These are phyloP conservation scores for Sebastes itinus DNA, from an alignment of 2,797 vertebrate genomes.

Conservation along the genomic window DNA sequence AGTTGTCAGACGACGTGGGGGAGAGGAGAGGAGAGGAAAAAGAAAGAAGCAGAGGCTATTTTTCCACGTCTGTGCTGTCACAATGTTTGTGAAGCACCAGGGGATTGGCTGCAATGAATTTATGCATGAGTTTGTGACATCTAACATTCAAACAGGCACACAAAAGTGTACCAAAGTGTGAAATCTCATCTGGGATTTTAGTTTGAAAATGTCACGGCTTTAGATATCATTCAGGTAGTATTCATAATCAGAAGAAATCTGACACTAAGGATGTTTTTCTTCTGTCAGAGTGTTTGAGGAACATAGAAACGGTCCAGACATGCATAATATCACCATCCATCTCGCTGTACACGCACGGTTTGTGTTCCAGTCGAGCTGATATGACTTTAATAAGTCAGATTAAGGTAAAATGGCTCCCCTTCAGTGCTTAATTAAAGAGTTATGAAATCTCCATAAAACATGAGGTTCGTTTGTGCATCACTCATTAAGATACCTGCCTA, in stretches of 20 bases:
- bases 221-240: constrained; percentile 13
- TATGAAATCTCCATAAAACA: constrained; percentile 49
- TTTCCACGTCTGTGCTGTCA: neutral
- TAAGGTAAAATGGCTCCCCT: constrained; percentile 20
- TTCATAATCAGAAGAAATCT: constrained; percentile 17
- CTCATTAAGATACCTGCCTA: constrained; percentile 17
- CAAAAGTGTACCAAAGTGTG: neutral
- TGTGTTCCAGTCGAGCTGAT: constrained; percentile 2
- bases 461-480: constrained; percentile 17
- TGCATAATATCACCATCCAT: neutral
- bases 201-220: constrained; percentile 55
- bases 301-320: neutral
- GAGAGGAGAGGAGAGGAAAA: neutral
- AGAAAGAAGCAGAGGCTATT: neutral
- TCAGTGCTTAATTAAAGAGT: constrained; percentile 31
- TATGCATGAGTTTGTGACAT: constrained; percentile 51
- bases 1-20: too few relatives aligned
- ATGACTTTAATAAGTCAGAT: constrained; percentile 26
- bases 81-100: neutral
- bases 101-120: constrained; percentile 36
- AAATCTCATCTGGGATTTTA: neutral
- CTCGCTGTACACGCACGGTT: neutral
- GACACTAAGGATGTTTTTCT: neutral
- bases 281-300: neutral
- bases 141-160: constrained; percentile 5